Conservation (phyloP, 2,888 invertebrate genomes). For the Apantesis nais region DNA sequence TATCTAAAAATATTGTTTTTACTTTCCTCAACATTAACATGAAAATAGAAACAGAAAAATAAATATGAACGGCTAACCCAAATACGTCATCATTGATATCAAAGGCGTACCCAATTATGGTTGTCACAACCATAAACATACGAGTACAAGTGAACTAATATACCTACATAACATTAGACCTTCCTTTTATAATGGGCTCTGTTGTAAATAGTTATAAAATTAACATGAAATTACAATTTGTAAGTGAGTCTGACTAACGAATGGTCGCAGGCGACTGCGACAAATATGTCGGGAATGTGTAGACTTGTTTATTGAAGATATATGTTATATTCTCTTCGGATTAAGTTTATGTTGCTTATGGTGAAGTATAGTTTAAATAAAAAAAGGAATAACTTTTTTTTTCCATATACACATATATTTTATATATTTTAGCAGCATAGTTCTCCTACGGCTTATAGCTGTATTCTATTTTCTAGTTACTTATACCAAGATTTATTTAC, state of each 20-base stretch:
- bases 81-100: conserved; percentile 39
- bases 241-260: conserved; percentile 46
- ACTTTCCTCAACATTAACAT: background rate
- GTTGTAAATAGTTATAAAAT: conserved; percentile 72
- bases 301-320: conserved; percentile 34
- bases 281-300: conserved; percentile 44
- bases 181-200: conserved; percentile 53
- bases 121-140: conserved; percentile 37
- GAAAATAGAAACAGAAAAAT: background rate
- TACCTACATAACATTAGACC: conserved; percentile 36
- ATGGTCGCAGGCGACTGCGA: conserved; percentile 23
- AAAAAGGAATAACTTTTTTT: no score
- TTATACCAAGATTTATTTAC: no score
- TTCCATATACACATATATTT: no score
- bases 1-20: background rate
- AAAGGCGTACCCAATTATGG: conserved; percentile 40
- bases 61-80: conserved; percentile 12
- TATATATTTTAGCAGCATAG: no score
- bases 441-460: no score
- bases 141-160: conserved; percentile 39
- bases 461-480: no score
- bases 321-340: conserved; percentile 38
- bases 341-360: conserved; percentile 31
- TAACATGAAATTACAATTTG: conserved; percentile 74
- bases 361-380: conserved; percentile 15